Percentiles rank a stretch among this genome's conserved stretches.
Conservation (phyloP, 2,888 invertebrate species). For the Hemistola chrysoprasaria region DNA sequence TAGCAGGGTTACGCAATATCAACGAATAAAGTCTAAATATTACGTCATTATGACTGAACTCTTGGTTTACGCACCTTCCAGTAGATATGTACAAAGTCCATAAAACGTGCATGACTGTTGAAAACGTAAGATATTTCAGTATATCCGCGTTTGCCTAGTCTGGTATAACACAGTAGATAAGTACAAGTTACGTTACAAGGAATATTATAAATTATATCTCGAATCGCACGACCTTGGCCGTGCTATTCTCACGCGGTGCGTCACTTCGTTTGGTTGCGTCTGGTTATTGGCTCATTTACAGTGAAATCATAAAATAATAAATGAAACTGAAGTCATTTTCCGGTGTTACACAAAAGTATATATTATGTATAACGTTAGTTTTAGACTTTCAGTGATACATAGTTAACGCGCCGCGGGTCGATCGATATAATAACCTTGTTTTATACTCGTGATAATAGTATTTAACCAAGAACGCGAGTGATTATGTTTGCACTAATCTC, state of each 20-base stretch:
- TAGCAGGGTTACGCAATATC: too few species aligned
- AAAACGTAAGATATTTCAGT: too few species aligned
- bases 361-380: too few species aligned
- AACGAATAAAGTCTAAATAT: too few species aligned
- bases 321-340: conserved; percentile 1
- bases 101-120: background rate
- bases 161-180: too few species aligned
- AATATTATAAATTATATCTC: conserved; percentile 10
- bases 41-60: background rate
- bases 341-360: too few species aligned
- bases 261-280: conserved; percentile 28
- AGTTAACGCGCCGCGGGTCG: too few species aligned
- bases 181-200: too few species aligned
- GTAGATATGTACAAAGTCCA: conserved; percentile 16
- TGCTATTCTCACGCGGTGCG: conserved; percentile 31
- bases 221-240: conserved; percentile 31
- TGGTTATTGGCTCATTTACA: conserved; percentile 6
- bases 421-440: conserved; percentile 8
- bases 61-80: conserved; percentile 3
- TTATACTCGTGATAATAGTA: background rate
- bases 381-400: too few species aligned
- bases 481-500: background rate
- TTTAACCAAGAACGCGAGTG: background rate
- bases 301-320: conserved; percentile 8
- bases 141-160: background rate